phyloP scores from a whole-genome alignment of 30 jellyfish, hydroid and myxozoan species.

The Hydractinia echinata region DNA sequence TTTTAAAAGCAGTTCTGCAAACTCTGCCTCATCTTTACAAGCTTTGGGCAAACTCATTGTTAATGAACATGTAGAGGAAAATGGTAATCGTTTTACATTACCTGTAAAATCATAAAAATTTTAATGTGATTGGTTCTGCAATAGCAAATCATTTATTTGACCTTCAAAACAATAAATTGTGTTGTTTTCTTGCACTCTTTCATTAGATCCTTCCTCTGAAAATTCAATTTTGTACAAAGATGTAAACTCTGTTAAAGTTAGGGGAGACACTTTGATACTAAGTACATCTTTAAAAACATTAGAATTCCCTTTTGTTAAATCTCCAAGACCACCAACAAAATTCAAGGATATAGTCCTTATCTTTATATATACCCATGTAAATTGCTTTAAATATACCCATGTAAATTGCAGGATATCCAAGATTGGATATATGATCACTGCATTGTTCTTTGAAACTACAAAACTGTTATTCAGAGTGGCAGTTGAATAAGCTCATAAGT shows the following conservation, averaged over 20 bases:
- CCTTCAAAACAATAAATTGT: too few species aligned
- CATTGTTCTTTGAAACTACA: slow-evolving; percentile 7
- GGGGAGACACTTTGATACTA: not conserved
- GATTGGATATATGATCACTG: not conserved
- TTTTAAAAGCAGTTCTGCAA: too few species aligned
- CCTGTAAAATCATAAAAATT: too few species aligned
- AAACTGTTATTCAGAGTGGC: not conserved
- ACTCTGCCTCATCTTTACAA: too few species aligned
- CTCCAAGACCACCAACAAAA: slow-evolving; percentile 13
- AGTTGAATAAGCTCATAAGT: not conserved
- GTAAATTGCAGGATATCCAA: not conserved
- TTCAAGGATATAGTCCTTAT: slow-evolving; percentile 29
- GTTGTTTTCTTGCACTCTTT: not conserved
- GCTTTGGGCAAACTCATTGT: too few species aligned
- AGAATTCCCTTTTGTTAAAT: not conserved
- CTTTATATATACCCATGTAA: not conserved
- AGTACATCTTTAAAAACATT: not conserved
- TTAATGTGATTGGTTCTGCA: too few species aligned
- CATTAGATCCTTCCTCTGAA: not conserved
- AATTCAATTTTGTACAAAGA: not conserved
- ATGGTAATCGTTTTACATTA: too few species aligned
- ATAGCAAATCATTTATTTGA: too few species aligned
- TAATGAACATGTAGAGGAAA: too few species aligned
- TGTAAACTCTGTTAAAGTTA: not conserved
- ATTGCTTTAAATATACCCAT: slow-evolving; percentile 4